These are phyloP conservation scores for Neosalanx taihuensis DNA, from an alignment of 2,797 vertebrate genomes.

Conservation along the genomic window DNA sequence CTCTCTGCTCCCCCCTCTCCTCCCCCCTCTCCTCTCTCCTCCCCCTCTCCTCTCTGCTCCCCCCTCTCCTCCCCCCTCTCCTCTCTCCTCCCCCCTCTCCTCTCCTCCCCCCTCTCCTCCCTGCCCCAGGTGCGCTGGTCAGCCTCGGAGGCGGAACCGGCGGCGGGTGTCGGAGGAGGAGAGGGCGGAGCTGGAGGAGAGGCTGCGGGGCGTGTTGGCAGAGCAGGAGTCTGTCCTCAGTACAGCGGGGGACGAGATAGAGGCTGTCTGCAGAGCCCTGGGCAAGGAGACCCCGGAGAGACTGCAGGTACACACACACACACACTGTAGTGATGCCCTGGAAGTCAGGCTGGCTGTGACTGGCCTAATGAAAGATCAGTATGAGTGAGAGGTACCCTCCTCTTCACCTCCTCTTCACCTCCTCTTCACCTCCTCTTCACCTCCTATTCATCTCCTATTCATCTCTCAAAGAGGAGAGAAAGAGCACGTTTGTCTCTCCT, in stretches of 20 bases:
- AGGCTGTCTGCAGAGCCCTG: conserved; percentile 80
- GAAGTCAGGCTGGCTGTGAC: background rate
- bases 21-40: background rate
- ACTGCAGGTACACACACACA: conserved; percentile 77
- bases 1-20: background rate
- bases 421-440: no score
- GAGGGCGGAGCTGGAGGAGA: conserved; percentile 72
- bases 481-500: background rate
- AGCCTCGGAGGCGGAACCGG: conserved; percentile 66
- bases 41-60: no score
- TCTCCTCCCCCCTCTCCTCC: conserved; percentile 6
- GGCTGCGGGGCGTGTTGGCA: conserved; percentile 73
- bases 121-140: conserved; percentile 70
- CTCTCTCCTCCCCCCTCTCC: background rate
- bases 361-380: no score
- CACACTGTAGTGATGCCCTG: background rate
- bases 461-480: background rate
- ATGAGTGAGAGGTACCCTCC: no score
- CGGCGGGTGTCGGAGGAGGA: conserved; percentile 35
- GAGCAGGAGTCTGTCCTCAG: conserved; percentile 83
- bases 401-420: no score
- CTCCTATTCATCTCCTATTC: no score
- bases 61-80: no score
- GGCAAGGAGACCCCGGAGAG: conserved; percentile 80
- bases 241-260: conserved; percentile 82